These are phyloP conservation scores for Zoroaster sp. DNA, from an alignment of 53 echinoderm and acorn worm genomes.

Conservation along the genomic window DNA sequence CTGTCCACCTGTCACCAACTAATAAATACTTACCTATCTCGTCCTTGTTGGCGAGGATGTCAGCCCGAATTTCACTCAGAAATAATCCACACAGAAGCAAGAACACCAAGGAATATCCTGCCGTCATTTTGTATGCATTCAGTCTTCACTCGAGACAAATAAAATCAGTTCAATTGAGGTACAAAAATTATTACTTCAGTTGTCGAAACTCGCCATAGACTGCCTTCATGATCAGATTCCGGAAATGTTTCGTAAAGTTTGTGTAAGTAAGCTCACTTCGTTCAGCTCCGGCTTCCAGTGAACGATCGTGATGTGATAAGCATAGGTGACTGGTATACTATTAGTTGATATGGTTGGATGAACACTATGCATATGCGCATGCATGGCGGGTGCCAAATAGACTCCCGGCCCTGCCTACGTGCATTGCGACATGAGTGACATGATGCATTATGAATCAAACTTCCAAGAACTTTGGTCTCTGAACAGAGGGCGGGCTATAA, in stretches of 20 bases:
- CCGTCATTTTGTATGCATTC: background rate
- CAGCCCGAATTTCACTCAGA: background rate
- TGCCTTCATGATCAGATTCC: background rate
- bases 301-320: background rate
- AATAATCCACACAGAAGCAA: constrained; percentile 31
- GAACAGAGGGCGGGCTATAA: too few species aligned
- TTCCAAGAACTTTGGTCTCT: too few species aligned
- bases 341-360: background rate
- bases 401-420: too few species aligned
- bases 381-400: background rate
- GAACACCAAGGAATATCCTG: constrained; percentile 23
- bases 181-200: background rate
- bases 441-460: too few species aligned
- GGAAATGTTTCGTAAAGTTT: background rate
- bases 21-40: constrained; percentile 14
- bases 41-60: background rate
- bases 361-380: background rate
- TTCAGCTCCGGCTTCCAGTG: too few species aligned
- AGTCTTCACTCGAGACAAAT: background rate
- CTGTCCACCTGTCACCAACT: too few species aligned
- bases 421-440: too few species aligned
- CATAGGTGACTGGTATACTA: background rate
- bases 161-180: background rate
- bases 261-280: too few species aligned
- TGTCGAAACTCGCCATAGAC: background rate